Conservation (phyloP, 2,113 vertebrate genomes). For the Ammospiza nelsoni region DNA sequence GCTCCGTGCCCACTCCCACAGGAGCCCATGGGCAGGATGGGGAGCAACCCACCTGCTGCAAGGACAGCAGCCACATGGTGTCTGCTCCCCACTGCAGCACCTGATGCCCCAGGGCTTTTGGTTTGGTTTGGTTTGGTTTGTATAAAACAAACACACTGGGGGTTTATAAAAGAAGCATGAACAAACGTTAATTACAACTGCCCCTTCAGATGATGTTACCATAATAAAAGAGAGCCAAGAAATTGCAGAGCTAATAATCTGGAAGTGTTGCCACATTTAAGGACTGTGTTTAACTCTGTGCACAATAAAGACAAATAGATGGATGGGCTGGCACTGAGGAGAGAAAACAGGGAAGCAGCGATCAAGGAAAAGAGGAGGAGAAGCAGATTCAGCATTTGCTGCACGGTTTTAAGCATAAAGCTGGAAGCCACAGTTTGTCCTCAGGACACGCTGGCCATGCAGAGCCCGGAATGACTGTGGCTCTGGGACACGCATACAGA, state of each 20-base stretch:
- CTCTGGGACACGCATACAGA: accelerated
- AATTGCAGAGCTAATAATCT: constrained; percentile 32
- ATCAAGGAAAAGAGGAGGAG: not conserved
- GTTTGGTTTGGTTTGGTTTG: not conserved
- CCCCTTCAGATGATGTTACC: constrained; percentile 24
- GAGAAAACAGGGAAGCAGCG: not conserved
- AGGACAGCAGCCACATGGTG: not conserved
- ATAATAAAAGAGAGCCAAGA: not conserved
- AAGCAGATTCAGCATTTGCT: not conserved
- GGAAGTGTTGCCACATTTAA: not conserved
- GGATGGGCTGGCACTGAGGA: not conserved
- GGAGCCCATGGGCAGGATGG: not conserved
- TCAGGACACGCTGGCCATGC: not conserved
- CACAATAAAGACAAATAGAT: not conserved
- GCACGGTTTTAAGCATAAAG: not conserved
- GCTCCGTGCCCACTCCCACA: not conserved
- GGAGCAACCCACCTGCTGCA: not conserved
- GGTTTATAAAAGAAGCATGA: not conserved
- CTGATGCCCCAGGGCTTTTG: not conserved
- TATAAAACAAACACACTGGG: not conserved
- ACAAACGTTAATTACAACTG: not conserved
- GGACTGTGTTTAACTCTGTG: not conserved
- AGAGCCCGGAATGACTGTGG: not conserved
- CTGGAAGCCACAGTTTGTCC: not conserved
- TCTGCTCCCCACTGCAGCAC: not conserved